Evolutionary conservation across 2,113 vertebrate genomes (phyloP).

Genomic region (Noturus placidus): DNA sequence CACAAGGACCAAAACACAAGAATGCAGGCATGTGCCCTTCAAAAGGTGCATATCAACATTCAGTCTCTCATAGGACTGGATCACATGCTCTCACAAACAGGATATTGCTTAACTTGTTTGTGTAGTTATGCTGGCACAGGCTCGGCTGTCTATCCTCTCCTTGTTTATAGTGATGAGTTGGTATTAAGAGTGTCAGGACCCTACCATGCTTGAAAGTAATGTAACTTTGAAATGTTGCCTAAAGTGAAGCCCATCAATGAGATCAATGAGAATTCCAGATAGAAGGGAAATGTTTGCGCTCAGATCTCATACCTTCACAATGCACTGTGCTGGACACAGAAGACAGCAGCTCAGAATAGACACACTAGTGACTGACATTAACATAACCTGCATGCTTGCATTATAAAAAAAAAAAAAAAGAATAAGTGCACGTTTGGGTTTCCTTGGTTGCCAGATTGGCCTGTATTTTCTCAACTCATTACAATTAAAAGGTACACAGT

Average conservation of each 20-base stretch:
- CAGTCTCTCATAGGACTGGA: background rate
- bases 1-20: constrained; percentile 3
- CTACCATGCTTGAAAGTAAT: background rate
- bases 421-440: background rate
- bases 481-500: background rate
- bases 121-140: background rate
- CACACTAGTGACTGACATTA: constrained; percentile 16
- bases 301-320: background rate
- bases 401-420: background rate
- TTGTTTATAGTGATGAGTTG: background rate
- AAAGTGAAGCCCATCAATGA: background rate
- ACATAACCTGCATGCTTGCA: background rate
- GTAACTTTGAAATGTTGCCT: background rate
- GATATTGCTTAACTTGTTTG: constrained; percentile 4
- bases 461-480: background rate
- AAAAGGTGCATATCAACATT: constrained; percentile 15
- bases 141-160: background rate
- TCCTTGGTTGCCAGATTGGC: background rate
- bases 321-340: background rate
- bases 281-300: background rate
- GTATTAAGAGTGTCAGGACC: background rate
- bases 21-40: constrained; percentile 30
- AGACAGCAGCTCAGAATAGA: background rate
- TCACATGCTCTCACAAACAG: background rate
- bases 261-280: background rate